Conservation (phyloP, 64 coral and sea anemone genomes). For the Stylophora pistillata region DNA sequence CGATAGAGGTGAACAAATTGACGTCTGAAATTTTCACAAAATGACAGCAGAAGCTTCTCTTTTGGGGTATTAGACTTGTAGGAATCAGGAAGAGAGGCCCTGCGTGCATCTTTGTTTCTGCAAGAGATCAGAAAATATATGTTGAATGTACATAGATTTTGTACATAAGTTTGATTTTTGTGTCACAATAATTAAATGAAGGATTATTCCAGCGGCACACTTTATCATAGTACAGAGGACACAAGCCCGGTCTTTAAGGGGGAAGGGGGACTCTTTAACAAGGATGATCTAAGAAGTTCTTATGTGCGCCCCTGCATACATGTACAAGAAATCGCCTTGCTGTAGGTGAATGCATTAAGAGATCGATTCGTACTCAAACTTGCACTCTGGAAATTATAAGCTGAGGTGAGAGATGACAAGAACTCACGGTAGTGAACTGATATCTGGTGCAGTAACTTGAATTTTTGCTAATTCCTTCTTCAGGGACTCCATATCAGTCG, state of each 20-base stretch:
- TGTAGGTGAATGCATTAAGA: too few species aligned
- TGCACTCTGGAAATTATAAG: too few species aligned
- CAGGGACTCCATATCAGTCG: constrained; percentile 65
- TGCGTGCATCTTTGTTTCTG: constrained; percentile 20
- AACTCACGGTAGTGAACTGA: constrained; percentile 72
- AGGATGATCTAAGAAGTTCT: too few species aligned
- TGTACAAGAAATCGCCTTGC: too few species aligned
- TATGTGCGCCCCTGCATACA: too few species aligned
- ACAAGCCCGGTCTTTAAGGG: too few species aligned
- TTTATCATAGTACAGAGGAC: too few species aligned
- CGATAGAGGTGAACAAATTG: constrained; percentile 98
- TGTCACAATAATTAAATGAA: background rate
- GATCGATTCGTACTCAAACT: too few species aligned
- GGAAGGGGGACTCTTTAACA: too few species aligned
- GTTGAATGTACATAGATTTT: background rate
- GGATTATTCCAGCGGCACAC: too few species aligned
- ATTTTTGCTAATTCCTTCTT: constrained; percentile 90
- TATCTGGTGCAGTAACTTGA: constrained; percentile 77
- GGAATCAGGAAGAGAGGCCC: constrained; percentile 51
- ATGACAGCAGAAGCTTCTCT: constrained; percentile 87
- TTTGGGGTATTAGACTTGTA: constrained; percentile 84
- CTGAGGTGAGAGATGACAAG: background rate
- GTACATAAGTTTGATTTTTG: background rate
- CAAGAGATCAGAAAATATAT: background rate
- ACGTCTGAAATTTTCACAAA: constrained; percentile 96